Evolutionary conservation across 2,113 vertebrate genomes (phyloP).

Genomic region (Periophthalmus modestus): DNA sequence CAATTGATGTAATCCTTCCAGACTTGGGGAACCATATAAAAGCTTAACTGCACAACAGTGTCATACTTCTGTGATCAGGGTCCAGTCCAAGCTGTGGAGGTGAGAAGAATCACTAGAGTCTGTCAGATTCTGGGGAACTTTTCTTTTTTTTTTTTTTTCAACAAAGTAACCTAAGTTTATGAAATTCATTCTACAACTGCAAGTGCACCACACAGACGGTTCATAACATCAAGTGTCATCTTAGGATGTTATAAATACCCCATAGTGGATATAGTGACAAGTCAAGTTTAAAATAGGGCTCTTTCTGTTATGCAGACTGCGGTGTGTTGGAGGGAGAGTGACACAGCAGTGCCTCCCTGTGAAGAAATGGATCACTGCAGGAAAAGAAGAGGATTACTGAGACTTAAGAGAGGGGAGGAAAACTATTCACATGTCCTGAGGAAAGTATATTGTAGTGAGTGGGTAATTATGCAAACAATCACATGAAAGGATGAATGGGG

Average conservation of each 20-base stretch:
- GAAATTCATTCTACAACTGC: not conserved
- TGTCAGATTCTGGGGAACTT: too few species aligned
- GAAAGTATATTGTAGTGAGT: not conserved
- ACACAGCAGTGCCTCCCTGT: conserved; percentile 77
- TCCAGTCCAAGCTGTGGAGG: too few species aligned
- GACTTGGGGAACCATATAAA: too few species aligned
- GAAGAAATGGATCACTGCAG: conserved; percentile 65
- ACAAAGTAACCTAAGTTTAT: not conserved
- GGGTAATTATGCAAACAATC: not conserved
- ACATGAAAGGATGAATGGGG: not conserved
- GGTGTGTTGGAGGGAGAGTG: conserved; percentile 27
- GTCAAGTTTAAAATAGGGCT: conserved; percentile 16
- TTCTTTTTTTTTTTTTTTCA: too few species aligned
- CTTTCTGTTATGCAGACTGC: conserved; percentile 13
- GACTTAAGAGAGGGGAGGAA: conserved; percentile 1
- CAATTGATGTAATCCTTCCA: too few species aligned
- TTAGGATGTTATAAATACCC: conserved; percentile 18
- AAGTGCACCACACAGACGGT: not conserved
- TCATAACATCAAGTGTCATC: not conserved
- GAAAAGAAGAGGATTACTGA: conserved; percentile 22
- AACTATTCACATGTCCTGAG: conserved; percentile 1
- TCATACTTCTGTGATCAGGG: too few species aligned
- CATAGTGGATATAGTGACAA: conserved; percentile 35
- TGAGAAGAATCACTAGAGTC: too few species aligned
- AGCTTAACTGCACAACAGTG: too few species aligned